Evolutionary conservation across 2,113 vertebrate species (phyloP).

Genomic region (Dryoscopus gambensis): DNA sequence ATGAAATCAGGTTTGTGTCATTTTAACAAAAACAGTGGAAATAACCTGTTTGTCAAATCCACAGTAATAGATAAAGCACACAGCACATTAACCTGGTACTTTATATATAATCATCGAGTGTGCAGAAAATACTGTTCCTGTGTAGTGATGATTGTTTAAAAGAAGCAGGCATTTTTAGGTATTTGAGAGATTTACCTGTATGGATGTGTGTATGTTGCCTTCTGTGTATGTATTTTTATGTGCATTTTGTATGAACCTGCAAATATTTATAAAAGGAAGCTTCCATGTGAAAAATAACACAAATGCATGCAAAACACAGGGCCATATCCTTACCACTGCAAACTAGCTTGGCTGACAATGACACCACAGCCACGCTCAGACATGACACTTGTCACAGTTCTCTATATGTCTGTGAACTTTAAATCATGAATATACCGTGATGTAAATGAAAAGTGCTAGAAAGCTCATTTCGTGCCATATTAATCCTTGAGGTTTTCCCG

Average conservation of each 20-base stretch:
- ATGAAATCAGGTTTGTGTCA: background rate
- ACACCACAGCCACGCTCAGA: background rate
- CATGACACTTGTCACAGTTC: constrained; percentile 27
- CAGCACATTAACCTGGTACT: background rate
- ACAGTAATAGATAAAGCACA: background rate
- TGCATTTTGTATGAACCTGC: background rate
- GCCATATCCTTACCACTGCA: background rate
- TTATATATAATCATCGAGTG: background rate
- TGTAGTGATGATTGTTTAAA: background rate
- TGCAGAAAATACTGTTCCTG: background rate
- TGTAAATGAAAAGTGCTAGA: background rate
- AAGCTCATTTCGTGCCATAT: background rate
- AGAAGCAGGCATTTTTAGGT: background rate
- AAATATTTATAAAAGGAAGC: background rate
- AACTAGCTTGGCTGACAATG: background rate
- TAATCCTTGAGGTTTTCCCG: background rate
- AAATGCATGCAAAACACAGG: background rate
- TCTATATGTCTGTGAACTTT: background rate
- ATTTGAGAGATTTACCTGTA: background rate
- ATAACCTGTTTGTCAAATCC: background rate
- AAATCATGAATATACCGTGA: background rate
- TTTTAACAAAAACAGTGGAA: background rate
- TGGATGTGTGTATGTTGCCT: background rate
- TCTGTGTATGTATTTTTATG: background rate
- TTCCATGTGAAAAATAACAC: background rate